Conservation (phyloP, 1,140 invertebrate species). For the Colletes latitarsis region DNA sequence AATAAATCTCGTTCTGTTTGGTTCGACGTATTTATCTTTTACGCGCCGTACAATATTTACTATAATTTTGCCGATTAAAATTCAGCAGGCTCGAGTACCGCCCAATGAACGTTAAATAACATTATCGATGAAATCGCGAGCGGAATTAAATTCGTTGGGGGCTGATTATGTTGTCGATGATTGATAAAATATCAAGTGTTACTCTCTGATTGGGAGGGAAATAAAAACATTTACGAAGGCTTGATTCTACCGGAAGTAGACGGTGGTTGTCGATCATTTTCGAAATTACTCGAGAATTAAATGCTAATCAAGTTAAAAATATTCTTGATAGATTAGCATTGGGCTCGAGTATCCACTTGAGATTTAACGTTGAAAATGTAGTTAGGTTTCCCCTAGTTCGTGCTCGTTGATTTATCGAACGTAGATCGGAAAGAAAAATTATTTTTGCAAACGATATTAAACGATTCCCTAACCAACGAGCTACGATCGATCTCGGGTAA, state of each 20-base stretch:
- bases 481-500: not conserved
- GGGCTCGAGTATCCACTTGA: too few relatives aligned
- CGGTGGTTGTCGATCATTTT: slow-evolving; percentile 46
- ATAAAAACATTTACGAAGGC: not conserved
- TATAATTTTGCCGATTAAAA: not conserved
- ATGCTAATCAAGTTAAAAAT: slow-evolving; percentile 54
- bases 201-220: not conserved
- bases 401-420: not conserved
- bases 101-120: slow-evolving; percentile 7
- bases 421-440: not conserved
- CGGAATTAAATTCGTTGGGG: not conserved
- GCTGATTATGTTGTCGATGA: too few relatives aligned
- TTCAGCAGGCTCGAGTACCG: not conserved
- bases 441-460: not conserved
- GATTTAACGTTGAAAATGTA: too few relatives aligned
- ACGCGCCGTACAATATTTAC: not conserved
- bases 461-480: not conserved
- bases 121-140: not conserved
- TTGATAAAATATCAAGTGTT: not conserved
- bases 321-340: not conserved
- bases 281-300: slow-evolving; percentile 49
- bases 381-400: not conserved
- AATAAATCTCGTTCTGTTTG: not conserved
- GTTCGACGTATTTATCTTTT: slow-evolving; percentile 14
- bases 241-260: slow-evolving; percentile 29